These are phyloP conservation scores for Menidia beryllina DNA, from an alignment of 2,113 vertebrate species.

Conservation along the genomic window DNA sequence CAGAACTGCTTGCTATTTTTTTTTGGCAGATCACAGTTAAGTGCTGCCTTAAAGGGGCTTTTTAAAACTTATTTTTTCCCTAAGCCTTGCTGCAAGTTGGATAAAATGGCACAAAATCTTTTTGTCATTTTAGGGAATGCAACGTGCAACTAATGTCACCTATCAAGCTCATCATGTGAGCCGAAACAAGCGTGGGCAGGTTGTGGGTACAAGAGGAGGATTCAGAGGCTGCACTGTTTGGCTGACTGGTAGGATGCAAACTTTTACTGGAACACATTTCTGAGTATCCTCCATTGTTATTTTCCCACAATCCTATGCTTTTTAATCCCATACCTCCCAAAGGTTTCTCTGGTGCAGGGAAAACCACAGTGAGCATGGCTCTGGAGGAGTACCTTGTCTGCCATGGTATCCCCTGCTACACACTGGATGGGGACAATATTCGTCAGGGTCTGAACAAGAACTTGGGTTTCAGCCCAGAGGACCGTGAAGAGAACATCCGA, in stretches of 20 bases:
- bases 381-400: conserved; percentile 97
- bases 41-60: too few species aligned
- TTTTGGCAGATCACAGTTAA: too few species aligned
- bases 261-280: background rate
- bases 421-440: conserved; percentile 97
- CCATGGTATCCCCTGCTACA: conserved; percentile 97
- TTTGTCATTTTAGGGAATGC: conserved; percentile 88
- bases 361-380: conserved; percentile 99
- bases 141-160: conserved; percentile 97
- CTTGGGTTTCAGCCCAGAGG: conserved; percentile 94
- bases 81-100: background rate
- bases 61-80: too few species aligned
- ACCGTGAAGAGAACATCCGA: conserved; percentile 96
- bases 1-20: too few species aligned
- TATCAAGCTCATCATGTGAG: conserved; percentile 99
- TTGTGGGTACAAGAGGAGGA: conserved; percentile 95
- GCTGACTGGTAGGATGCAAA: conserved; percentile 88
- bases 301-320: background rate
- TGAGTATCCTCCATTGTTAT: background rate
- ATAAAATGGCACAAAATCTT: background rate
- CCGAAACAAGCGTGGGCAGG: conserved; percentile 96
- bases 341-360: conserved; percentile 96
- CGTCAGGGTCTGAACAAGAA: conserved; percentile 98
- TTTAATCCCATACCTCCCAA: too few species aligned
- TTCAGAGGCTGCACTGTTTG: conserved; percentile 98